Evolutionary conservation across 2,888 invertebrate genomes (phyloP), one percentile per base, ranked within the genome.

Genomic region (Melinaea marsaeus): DNA sequence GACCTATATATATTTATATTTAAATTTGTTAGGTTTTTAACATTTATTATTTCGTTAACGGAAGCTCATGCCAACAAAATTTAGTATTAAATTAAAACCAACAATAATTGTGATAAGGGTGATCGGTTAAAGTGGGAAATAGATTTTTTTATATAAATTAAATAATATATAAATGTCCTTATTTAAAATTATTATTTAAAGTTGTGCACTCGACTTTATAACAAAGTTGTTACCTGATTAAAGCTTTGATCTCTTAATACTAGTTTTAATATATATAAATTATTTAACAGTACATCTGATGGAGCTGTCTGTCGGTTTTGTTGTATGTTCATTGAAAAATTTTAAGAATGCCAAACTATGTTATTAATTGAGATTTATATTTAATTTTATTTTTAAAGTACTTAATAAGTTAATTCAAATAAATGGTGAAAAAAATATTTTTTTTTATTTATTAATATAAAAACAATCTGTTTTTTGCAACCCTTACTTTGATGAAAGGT

Each of bases 171-270:
- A 69, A 70, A 70, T 70, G 61, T 74, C 73, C 70, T 65, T 69
- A 70, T 71, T 71, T 71, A 66, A 71, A 71, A 73, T 72, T 64
- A 62, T 70, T 67, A 60, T 46, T 55, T 58, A 61, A 63, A 57
- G 45, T 59, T 62, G 62, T 68, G 63, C 58, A 64, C 63, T 64
- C 62, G 63, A 68, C 64, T 67, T 62, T 64, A 67, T 62, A 66
- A 71, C 69, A 73, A 74, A 70, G 71, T 79, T 79, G 88, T 88
- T 90, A 89, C 89, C 89, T 90, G 88, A 89, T 83, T 81, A 81
- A 86, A 81, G 84, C 86, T 81, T 83, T 90, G 90, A 90, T 90
- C 90, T 90, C 90, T 82, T 85, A 80, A 83, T 83, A 80, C 84
- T 86, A 87, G 84, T 82, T 82, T 79, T 83, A 83, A 79, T 79